Base-by-base conservation (phyloP, 2,888 invertebrate species). In the Thyatira batis region DNA sequence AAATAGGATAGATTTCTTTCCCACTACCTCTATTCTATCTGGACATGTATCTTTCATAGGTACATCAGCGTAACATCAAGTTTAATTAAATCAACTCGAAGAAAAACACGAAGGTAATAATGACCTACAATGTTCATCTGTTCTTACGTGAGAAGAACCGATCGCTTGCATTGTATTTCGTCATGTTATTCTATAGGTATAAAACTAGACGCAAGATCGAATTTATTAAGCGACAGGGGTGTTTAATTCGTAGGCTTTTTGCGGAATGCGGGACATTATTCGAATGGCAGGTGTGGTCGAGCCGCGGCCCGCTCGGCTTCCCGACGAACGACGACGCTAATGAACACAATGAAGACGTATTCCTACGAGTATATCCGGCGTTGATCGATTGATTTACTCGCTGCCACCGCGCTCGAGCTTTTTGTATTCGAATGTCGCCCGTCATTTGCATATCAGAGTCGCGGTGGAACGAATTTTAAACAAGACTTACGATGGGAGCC, bases 361-460 rank as follows among this genome's bases (percentile, higher is more conserved):
- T 84, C 87, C 86, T 80, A 82, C 85, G 80, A 83, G 77, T 81
- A 83, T 89, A 90, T 91, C 91, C 91, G 91, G 88, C 90, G 90
- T 89, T 91, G 92, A 92, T 92, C 92, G 92, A 92, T 92, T 91
- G 92, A 91, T 91, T 90, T 91, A 92, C 89, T 91, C 89, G 85
- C 89, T 87, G 89, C 90, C 89, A 89, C 89, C 90, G 89, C 77
- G 86, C 82, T 84, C 88, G 83, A 90, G 89, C 90, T 92, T 92
- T 92, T 91, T 90, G 90, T 91, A 90, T 91, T 89, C 90, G 87
- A 87, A 82, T 89, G 89, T 89, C 89, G 87, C 86, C 69, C 76
- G 77, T 67, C 76, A 89, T 91, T 91, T 91, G 89, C 91, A 91
- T 91, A 90, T 87, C 86, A 73, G 78, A 80, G 76, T 80, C 78